Base-by-base conservation (phyloP, 2,888 invertebrate genomes). In the Tetragonula carbonaria region DNA sequence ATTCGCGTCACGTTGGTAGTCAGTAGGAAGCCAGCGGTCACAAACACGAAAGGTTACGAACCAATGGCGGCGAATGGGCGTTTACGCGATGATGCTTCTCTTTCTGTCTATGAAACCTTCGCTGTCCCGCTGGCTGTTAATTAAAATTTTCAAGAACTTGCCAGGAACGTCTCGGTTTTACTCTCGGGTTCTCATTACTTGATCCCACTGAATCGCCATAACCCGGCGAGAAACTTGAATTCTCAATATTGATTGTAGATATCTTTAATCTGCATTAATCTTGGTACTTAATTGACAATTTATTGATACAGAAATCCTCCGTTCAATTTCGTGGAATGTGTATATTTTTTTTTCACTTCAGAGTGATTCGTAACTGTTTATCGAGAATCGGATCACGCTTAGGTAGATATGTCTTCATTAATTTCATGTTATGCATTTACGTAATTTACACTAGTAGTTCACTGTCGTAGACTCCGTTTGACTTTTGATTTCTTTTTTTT, bases 41-140 rank as follows among this genome's bases (percentile, higher is more conserved):
- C 87, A 81, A 83, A 65, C 82, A 77, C 81, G 83, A 88, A 90
- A 90, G 84, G 86, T 90, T 90, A 90, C 90, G 90, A 85, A 84
- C 88, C 90, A 90, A 90, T 90, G 86, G 90, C 90, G 87, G 76
- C 82, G 63, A 82, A 87, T 90, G 89, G 90, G 90, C 90, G 90
- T 87, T 82, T 86, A 86, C 87, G 80, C 38, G 82, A 78, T 72
- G 78, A 78, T 70, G 78, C 63, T 72, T 71, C 77, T 75, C 74
- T 84, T 81, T 70, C 67, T 50, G 75, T 77, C 79, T 76, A 75
- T 74, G 73, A 74, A 67, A 66, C 66, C 45, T 55, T 51, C 62
- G 50, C 59, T 1, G 8, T 4, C 8, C 18, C 62, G 45, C 2
- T 1, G 1, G 16, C 18, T n/a, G 11, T 71, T 80, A 45, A 74